phyloP scores from a whole-genome alignment of 2,797 vertebrate genomes.

The Peromyscus aztecus region DNA sequence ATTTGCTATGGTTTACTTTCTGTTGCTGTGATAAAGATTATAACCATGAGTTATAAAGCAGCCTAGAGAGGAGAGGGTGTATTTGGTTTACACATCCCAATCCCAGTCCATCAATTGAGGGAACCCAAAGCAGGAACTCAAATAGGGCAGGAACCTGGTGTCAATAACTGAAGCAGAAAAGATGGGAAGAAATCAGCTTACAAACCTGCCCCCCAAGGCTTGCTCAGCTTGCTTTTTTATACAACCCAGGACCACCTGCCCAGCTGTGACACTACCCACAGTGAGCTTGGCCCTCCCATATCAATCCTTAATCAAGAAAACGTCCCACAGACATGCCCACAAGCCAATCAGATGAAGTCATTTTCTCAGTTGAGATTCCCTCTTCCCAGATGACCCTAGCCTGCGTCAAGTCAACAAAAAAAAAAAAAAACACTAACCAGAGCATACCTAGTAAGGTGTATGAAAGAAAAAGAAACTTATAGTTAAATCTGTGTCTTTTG shows the following conservation, averaged over 20 bases:
- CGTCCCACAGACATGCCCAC: no score
- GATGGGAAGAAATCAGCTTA: not conserved
- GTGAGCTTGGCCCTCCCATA: not conserved
- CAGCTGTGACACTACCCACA: not conserved
- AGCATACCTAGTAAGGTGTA: not conserved
- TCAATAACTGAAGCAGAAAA: not conserved
- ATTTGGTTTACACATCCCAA: not conserved
- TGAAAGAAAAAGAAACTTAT: conserved; percentile 23
- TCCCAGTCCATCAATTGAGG: not conserved
- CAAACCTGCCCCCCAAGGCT: not conserved
- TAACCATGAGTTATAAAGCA: not conserved
- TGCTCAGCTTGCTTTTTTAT: not conserved
- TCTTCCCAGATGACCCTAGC: not conserved
- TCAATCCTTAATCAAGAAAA: not conserved
- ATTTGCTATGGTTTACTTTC: not conserved
- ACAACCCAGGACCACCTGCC: not conserved
- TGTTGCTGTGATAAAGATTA: not conserved
- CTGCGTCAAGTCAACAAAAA: not conserved
- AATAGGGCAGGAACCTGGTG: not conserved
- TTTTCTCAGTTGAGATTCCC: not conserved
- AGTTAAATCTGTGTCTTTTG: conserved; percentile 21
- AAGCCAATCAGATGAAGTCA: not conserved
- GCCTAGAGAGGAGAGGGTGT: not conserved
- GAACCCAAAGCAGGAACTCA: not conserved
- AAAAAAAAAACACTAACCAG: not conserved